A percentile compares a stretch with the other conserved stretches of the same genome.
These are phyloP conservation scores for Onchidella celtica DNA, from an alignment of 2,888 invertebrate genomes.

Conservation along the genomic window DNA sequence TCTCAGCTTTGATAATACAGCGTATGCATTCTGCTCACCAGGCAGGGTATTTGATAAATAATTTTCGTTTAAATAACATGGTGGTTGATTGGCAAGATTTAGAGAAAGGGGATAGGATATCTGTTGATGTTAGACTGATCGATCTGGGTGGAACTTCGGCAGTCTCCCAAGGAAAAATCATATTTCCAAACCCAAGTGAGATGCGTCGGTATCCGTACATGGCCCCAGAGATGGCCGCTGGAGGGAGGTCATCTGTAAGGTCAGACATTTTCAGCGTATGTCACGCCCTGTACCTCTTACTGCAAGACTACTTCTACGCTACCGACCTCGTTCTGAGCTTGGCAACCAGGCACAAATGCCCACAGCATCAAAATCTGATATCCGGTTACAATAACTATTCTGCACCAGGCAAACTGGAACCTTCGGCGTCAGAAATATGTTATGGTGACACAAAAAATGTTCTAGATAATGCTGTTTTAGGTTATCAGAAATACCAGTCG, in stretches of 20 bases:
- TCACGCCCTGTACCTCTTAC: not conserved
- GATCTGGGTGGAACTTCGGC: constrained; percentile 3
- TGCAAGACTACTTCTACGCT: not conserved
- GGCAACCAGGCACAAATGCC: no score
- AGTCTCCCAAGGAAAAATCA: not conserved
- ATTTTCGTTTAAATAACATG: constrained; percentile 19
- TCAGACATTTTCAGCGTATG: constrained; percentile 32
- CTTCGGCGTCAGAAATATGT: no score
- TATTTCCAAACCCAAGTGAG: not conserved
- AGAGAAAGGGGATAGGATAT: not conserved
- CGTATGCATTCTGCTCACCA: not conserved
- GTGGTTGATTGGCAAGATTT: not conserved
- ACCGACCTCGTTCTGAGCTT: not conserved
- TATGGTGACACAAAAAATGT: no score
- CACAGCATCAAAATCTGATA: no score
- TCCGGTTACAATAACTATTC: no score
- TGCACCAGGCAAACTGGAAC: no score
- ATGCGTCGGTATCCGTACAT: not conserved
- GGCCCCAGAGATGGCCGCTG: constrained; percentile 17
- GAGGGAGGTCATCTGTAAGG: not conserved
- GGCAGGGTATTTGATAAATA: constrained; percentile 8
- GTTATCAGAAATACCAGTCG: no score
- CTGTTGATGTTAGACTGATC: constrained; percentile 1
- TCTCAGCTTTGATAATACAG: not conserved
- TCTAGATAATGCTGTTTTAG: no score